Conservation (phyloP, 2,888 invertebrate genomes). For the Tiliacea aurago region DNA sequence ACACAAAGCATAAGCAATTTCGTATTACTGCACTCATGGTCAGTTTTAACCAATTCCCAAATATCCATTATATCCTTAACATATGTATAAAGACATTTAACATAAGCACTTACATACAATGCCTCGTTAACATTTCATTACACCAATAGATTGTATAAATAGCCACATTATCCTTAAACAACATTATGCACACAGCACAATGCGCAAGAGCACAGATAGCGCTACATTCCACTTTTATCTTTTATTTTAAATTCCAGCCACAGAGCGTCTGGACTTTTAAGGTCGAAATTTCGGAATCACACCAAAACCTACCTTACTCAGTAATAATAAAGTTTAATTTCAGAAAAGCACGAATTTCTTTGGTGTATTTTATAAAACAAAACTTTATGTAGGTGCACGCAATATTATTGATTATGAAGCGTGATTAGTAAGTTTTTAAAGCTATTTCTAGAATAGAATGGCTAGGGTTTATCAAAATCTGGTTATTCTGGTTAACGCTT, state of each 20-base stretch:
- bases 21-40: too few relatives aligned
- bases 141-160: constrained; percentile 51
- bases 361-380: constrained; percentile 45
- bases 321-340: constrained; percentile 15
- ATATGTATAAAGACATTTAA: constrained; percentile 24
- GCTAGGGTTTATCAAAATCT: constrained; percentile 43
- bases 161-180: constrained; percentile 56
- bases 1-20: not conserved
- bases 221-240: constrained; percentile 67
- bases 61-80: constrained; percentile 5
- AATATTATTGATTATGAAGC: constrained; percentile 54
- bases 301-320: constrained; percentile 23
- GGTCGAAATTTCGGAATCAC: constrained; percentile 35
- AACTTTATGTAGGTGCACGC: constrained; percentile 35
- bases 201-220: constrained; percentile 59
- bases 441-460: constrained; percentile 42
- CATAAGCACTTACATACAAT: constrained; percentile 44
- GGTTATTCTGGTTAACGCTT: constrained; percentile 45
- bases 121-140: constrained; percentile 49
- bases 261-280: constrained; percentile 63
- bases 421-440: constrained; percentile 40
- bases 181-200: constrained; percentile 54
- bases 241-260: constrained; percentile 68
- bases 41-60: not conserved
- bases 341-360: not conserved